These are phyloP conservation scores for Eubasilissa regina DNA, from an alignment of 1,140 invertebrate genomes.

Conservation along the genomic window DNA sequence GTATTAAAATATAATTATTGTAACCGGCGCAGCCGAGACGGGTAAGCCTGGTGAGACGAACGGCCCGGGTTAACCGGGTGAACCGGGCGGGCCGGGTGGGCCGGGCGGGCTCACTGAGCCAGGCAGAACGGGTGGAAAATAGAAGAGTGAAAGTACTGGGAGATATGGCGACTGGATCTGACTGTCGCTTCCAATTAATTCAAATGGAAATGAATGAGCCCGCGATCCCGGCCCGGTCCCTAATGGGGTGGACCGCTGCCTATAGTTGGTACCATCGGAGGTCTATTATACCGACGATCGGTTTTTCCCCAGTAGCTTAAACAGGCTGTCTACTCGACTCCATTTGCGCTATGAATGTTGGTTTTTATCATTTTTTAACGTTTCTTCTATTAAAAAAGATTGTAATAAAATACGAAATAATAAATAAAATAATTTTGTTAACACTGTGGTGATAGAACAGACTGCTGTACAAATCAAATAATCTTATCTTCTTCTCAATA, in stretches of 20 bases:
- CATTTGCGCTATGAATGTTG: too few species aligned
- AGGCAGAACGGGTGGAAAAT: conserved; percentile 25
- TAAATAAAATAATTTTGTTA: too few species aligned
- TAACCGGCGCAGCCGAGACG: not conserved
- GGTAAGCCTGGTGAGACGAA: not conserved
- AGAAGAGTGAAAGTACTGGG: conserved; percentile 34
- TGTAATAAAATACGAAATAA: too few species aligned
- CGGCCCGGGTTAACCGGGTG: too few species aligned
- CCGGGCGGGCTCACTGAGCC: not conserved
- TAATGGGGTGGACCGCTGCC: conserved; percentile 36
- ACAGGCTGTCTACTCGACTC: not conserved
- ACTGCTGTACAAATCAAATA: too few species aligned
- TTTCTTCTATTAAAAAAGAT: too few species aligned
- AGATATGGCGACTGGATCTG: conserved; percentile 48
- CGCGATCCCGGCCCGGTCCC: conserved; percentile 41
- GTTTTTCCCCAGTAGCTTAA: conserved; percentile 31
- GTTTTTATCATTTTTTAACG: too few species aligned
- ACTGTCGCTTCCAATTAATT: conserved; percentile 57
- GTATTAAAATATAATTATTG: conserved; percentile 31
- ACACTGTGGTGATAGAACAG: too few species aligned
- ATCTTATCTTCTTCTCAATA: too few species aligned
- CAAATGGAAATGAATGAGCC: conserved; percentile 56
- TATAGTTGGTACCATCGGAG: conserved; percentile 38
- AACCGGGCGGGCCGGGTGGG: not conserved
- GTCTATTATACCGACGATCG: conserved; percentile 21